phyloP scores from a whole-genome alignment of 2,797 vertebrate species.

The Anas acuta region DNA sequence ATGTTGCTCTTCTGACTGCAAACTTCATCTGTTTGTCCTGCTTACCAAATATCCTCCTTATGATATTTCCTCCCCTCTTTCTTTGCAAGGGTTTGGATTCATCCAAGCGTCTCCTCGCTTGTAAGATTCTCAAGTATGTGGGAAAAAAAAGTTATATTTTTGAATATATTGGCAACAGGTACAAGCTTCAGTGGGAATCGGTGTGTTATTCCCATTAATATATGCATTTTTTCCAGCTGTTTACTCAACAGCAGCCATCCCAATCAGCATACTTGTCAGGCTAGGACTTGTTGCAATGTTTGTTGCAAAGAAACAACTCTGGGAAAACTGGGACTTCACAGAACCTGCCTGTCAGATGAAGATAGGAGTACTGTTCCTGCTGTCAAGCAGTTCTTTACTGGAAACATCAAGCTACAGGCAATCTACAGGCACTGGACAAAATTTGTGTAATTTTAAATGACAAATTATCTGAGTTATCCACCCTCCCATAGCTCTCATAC shows the following conservation, averaged over 20 bases:
- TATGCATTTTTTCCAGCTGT: slow-evolving; percentile 51
- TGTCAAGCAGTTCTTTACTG: background rate
- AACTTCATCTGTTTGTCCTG: background rate
- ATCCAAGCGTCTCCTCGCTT: background rate
- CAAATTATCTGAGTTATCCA: background rate
- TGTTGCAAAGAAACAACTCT: slow-evolving; percentile 25
- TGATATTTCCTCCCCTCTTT: background rate
- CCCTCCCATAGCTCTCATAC: background rate
- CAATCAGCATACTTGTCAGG: slow-evolving; percentile 37
- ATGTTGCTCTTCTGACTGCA: background rate
- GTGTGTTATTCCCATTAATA: slow-evolving; percentile 16
- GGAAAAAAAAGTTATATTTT: background rate
- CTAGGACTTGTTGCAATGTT: slow-evolving; percentile 18
- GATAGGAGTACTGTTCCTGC: background rate
- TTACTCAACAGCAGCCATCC: slow-evolving; percentile 50
- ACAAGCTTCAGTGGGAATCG: background rate
- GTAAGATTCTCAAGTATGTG: background rate
- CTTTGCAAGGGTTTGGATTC: background rate
- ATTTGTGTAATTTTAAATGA: background rate
- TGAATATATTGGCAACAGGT: background rate
- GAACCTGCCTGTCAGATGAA: background rate
- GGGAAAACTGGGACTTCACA: slow-evolving; percentile 9
- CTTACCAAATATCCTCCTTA: background rate
- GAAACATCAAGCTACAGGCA: background rate
- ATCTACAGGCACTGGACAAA: background rate